Conservation (phyloP, 2,888 invertebrate species). For the Diarsia brunnea region DNA sequence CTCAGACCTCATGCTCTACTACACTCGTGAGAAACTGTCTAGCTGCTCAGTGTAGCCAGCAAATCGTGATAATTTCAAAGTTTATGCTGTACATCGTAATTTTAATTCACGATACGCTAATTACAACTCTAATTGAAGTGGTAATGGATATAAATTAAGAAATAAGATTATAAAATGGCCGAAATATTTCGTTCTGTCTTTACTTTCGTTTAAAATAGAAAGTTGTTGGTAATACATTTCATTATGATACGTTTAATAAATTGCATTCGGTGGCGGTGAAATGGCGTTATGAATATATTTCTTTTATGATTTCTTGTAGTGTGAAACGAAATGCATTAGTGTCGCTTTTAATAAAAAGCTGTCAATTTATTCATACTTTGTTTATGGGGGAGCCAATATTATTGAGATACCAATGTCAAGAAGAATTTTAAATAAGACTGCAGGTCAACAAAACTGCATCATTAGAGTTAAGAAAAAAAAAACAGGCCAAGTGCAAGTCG, state of each 20-base stretch:
- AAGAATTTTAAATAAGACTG: background rate
- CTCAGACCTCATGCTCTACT: constrained; percentile 58
- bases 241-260: constrained; percentile 48
- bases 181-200: constrained; percentile 41
- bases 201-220: constrained; percentile 69
- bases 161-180: constrained; percentile 17
- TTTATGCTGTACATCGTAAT: constrained; percentile 53
- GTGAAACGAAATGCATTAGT: constrained; percentile 6
- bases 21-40: constrained; percentile 52
- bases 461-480: too few relatives aligned
- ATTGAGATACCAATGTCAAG: background rate
- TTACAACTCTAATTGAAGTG: constrained; percentile 44
- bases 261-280: constrained; percentile 51
- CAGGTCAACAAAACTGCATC: background rate
- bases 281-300: constrained; percentile 46
- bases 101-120: constrained; percentile 53
- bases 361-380: background rate
- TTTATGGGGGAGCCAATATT: background rate
- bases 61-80: constrained; percentile 47
- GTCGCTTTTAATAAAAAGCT: background rate
- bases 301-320: constrained; percentile 14
- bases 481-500: too few relatives aligned
- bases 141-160: constrained; percentile 57
- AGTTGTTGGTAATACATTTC: constrained; percentile 59
- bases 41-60: constrained; percentile 9